Evolutionary conservation across 2,797 vertebrate species (phyloP), one percentile per base, ranked within the genome.

Genomic region (Arnoldichthys spilopterus): DNA sequence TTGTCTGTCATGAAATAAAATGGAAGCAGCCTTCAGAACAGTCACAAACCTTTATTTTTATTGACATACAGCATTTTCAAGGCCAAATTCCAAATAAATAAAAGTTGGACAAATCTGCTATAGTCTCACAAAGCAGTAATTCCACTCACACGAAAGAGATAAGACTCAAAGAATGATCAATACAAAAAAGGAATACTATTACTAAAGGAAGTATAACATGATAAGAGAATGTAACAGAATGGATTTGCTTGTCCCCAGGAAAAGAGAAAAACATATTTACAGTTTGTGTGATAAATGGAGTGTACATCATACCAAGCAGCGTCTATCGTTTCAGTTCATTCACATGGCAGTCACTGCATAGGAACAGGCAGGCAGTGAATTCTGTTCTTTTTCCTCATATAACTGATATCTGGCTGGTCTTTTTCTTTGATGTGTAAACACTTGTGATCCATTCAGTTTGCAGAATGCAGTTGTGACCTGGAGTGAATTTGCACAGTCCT

Each of bases 51-150:
- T 86, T 89, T 86, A 88, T 91, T 91, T 91, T 59, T 89, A 86
- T 87, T 88, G 85, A 91, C 88, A 68, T 61, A 63, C 61, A 64
- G 89, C 85, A 82, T 78, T 83, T 87, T 83, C 88, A 92, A 92
- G 91, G 89, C 94, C 93, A 95, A 90, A 91, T 94, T 93, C 93
- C 93, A 95, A 95, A 96, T 95, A 96, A 96, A 96, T 95, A 95
- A 93, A 61, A 83, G 85, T 91, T 88, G 86, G 91, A 88, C 91
- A 89, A 90, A 90, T 86, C 91, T 91, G 89, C 86, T 92, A 89
- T 85, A 85, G 86, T 76, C 90, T 85, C 76, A 77, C 76, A 88
- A 82, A 85, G 82, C 80, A 74, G 66, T 69, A 63, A 74, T 47
- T 78, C 70, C 74, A 86, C 70, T 74, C 86, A 88, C 85, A 86